Base-by-base conservation (phyloP, 2,888 invertebrate species). In the Catocala sponsa region DNA sequence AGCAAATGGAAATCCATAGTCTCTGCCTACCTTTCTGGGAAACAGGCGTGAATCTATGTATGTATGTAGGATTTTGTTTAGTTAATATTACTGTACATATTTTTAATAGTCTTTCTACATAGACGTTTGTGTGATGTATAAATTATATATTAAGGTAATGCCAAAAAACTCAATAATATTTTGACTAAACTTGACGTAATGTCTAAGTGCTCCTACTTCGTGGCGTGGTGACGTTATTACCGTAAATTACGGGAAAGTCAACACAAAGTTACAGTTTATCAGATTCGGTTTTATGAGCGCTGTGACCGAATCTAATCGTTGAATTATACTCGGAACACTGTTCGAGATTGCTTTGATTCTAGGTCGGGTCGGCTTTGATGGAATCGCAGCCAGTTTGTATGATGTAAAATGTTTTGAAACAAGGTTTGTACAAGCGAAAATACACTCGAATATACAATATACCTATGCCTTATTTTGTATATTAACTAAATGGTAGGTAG, bases 231-330 rank as follows among this genome's bases (percentile, higher is more conserved):
- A 51, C 43, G 11, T 48, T 54, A 47, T 51, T 11, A 32, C 33
- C 52, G 50, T 70, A 68, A 74, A 70, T 74, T 60, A 61, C 50
- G 42, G 61, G 46, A 76, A 74, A 71, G 74, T 74, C 74, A 74
- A 76, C 56, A 71, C 55, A 59, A 74, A 70, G 74, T 57, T 63
- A 52, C 41, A 47, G 46, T 46, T 76, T 76, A 76, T 76, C 74
- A 55, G 74, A 75, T 75, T 68, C 42, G 12, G 38, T 65, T 75
- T 75, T 76, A 75, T 63, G 70, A 66, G 74, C 44, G 48, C 55
- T 65, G 63, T 57, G 65, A 65, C 73, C 72, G 58, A 63, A 63
- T 62, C 67, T 55, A 65, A 60, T 67, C 57, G 59, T 43, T 55
- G 56, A 67, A 61, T 25, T 69, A 42, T 43, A 25, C 38, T n/a